Evolutionary conservation across 2,113 vertebrate species (phyloP).

Genomic region (Hymenochirus boettgeri): DNA sequence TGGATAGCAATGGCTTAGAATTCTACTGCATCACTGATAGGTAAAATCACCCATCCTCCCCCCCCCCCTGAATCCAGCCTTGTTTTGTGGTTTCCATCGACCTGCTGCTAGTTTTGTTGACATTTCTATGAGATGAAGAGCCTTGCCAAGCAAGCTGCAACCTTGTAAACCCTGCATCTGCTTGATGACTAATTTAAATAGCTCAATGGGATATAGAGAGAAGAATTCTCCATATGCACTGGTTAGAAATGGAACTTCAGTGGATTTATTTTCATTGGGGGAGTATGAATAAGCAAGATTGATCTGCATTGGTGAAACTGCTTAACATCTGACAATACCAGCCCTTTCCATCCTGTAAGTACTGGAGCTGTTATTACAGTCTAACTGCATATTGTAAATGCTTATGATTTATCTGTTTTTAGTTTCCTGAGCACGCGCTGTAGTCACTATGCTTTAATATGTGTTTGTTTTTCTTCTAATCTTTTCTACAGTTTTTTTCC

Average conservation of each 20-base stretch:
- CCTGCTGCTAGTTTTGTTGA: constrained; percentile 62
- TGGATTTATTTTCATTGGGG: constrained; percentile 24
- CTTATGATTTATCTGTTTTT: background rate
- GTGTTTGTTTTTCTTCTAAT: too few relatives aligned
- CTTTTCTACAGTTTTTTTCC: too few relatives aligned
- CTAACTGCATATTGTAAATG: constrained; percentile 25
- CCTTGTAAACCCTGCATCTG: constrained; percentile 50
- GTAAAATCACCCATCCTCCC: constrained; percentile 70
- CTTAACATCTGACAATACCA: constrained; percentile 57
- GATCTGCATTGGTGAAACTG: constrained; percentile 49
- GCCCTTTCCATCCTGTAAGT: constrained; percentile 63
- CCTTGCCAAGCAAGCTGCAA: constrained; percentile 46
- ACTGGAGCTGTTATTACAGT: constrained; percentile 40
- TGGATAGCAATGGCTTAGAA: constrained; percentile 64
- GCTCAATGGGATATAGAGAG: constrained; percentile 43
- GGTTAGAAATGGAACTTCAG: constrained; percentile 31
- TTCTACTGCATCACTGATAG: constrained; percentile 65
- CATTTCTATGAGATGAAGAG: constrained; percentile 59
- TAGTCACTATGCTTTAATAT: too few relatives aligned
- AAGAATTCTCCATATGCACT: constrained; percentile 37
- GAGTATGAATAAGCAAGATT: constrained; percentile 47
- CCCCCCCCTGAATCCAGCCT: constrained; percentile 59
- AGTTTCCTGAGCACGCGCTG: background rate
- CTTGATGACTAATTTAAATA: constrained; percentile 45
- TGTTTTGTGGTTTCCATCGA: constrained; percentile 54